Percentiles rank a stretch among this genome's conserved stretches.
Conservation (phyloP, 2,797 vertebrate species). For the Ctenochaetus hawaiiensis region DNA sequence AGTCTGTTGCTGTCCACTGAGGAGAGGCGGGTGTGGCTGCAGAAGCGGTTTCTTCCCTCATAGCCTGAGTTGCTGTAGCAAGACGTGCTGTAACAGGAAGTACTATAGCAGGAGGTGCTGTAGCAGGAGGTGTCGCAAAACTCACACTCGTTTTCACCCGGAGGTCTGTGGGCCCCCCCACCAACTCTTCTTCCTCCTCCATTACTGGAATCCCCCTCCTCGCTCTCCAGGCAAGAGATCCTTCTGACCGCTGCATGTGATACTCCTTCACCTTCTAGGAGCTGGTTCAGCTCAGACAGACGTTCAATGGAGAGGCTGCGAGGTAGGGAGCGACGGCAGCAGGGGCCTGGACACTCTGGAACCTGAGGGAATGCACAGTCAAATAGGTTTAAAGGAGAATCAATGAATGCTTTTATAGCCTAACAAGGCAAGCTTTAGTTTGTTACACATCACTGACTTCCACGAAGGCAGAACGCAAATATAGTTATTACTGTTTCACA, state of each 20-base stretch:
- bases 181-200: conserved; percentile 80
- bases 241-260: conserved; percentile 77
- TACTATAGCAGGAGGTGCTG: conserved; percentile 95
- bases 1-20: conserved; percentile 96
- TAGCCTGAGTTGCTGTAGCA: conserved; percentile 90
- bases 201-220: conserved; percentile 87
- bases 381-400: too few relatives aligned
- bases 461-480: too few relatives aligned
- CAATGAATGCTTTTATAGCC: too few relatives aligned
- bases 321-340: conserved; percentile 81
- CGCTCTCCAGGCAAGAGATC: conserved; percentile 85
- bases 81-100: conserved; percentile 95
- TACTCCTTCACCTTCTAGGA: conserved; percentile 87
- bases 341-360: conserved; percentile 80
- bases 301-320: conserved; percentile 87
- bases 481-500: too few relatives aligned
- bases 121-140: conserved; percentile 93
- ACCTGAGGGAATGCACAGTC: conserved; percentile 56
- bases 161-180: conserved; percentile 78
- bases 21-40: conserved; percentile 96
- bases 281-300: conserved; percentile 86
- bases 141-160: conserved; percentile 91
- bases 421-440: too few relatives aligned
- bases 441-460: too few relatives aligned
- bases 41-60: conserved; percentile 89